Conservation (phyloP, 2,797 vertebrate genomes). For the Falco naumanni region DNA sequence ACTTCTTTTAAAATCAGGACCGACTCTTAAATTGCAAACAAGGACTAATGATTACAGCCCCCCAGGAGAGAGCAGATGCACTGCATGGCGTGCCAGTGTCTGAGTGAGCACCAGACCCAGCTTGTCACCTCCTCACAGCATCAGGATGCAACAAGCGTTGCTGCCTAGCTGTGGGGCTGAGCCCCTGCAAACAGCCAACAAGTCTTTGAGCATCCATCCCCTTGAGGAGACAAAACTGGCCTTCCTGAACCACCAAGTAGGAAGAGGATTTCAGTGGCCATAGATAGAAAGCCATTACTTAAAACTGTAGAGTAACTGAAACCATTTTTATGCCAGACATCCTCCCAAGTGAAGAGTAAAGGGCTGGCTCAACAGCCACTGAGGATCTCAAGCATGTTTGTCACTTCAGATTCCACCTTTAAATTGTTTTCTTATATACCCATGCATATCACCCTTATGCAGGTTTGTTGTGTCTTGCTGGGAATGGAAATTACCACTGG, state of each 20-base stretch:
- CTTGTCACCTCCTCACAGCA: background rate
- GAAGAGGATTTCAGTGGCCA: background rate
- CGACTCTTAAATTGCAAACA: background rate
- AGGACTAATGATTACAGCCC: background rate
- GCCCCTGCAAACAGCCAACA: background rate
- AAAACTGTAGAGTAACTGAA: background rate
- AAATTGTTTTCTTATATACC: background rate
- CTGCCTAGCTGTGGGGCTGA: background rate
- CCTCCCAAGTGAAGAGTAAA: background rate
- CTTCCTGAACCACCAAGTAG: background rate
- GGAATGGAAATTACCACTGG: background rate
- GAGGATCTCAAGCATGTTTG: background rate
- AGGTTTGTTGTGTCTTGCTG: background rate
- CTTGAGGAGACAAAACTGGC: background rate
- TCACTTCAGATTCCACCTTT: background rate
- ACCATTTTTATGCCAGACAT: background rate
- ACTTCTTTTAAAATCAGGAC: background rate
- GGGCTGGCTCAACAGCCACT: background rate
- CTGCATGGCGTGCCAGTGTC: rapidly evolving
- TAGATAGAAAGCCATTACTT: background rate
- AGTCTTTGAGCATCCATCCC: background rate
- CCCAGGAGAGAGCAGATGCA: background rate
- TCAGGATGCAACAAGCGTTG: background rate
- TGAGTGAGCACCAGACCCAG: rapidly evolving
- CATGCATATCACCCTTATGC: background rate